Evolutionary conservation across 1,140 invertebrate genomes (phyloP).

Genomic region (Hypsibius dujardini): DNA sequence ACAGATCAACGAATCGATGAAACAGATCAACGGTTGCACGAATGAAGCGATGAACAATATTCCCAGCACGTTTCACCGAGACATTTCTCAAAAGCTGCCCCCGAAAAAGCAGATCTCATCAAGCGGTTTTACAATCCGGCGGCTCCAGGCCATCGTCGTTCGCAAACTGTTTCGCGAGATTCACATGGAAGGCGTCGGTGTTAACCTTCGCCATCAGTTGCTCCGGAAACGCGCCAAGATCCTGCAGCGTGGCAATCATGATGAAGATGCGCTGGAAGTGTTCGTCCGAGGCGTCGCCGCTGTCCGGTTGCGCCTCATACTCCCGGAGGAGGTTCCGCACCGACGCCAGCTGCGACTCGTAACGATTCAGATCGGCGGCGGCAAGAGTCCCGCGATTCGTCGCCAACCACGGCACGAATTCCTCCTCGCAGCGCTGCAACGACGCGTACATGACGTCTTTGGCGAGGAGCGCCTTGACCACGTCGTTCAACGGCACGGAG

Average conservation of each 20-base stretch:
- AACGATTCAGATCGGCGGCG: background rate
- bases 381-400: conserved; percentile 2
- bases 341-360: background rate
- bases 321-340: background rate
- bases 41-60: too few species aligned
- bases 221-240: background rate
- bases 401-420: background rate
- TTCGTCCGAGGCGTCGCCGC: background rate
- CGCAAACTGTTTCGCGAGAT: background rate
- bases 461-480: background rate
- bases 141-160: background rate
- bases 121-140: background rate
- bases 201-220: conserved; percentile 3
- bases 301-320: conserved; percentile 1
- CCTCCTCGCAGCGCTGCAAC: background rate
- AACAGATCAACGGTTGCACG: too few species aligned
- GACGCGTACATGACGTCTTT: background rate
- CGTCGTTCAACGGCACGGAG: background rate
- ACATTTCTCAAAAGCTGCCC: too few species aligned
- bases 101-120: background rate
- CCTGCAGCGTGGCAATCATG: background rate
- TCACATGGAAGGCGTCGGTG: background rate
- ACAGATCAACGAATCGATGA: too few species aligned
- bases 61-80: too few species aligned
- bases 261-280: background rate